Conservation (phyloP, 1,140 invertebrate species). For the Aphelenchoides avenae region DNA sequence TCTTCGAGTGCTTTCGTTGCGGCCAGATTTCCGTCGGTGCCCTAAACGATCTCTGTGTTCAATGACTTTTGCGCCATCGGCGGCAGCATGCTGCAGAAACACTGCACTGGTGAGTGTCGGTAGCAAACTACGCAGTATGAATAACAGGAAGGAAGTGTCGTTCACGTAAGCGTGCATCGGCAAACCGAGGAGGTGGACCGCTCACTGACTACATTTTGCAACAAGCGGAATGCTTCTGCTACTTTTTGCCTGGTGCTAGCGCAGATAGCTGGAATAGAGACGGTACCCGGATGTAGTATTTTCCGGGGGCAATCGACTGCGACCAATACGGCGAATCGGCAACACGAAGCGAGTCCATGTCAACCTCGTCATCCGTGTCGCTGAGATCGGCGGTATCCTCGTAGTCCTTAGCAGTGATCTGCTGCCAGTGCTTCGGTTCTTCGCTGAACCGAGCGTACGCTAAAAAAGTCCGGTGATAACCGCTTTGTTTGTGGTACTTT, state of each 20-base stretch:
- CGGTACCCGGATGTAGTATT: slow-evolving; percentile 27
- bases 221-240: neutral
- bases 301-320: slow-evolving; percentile 23
- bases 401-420: too few relatives aligned
- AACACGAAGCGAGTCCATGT: slow-evolving; percentile 10
- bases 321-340: slow-evolving; percentile 22
- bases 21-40: slow-evolving; percentile 11
- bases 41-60: slow-evolving; percentile 12
- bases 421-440: too few relatives aligned
- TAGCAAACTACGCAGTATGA: neutral
- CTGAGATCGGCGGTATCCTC: too few relatives aligned
- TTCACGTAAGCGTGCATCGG: neutral
- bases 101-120: neutral
- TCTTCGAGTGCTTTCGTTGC: slow-evolving; percentile 2
- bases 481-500: too few relatives aligned
- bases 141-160: neutral
- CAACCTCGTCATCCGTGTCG: slow-evolving; percentile 12
- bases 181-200: slow-evolving; percentile 7
- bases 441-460: too few relatives aligned
- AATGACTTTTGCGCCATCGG: too few relatives aligned
- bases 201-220: neutral
- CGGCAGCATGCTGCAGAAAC: neutral
- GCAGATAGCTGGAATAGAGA: neutral
- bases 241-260: neutral
- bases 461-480: too few relatives aligned